These are phyloP conservation scores for Limenitis camilla DNA, from an alignment of 2,888 invertebrate genomes.

Conservation along the genomic window DNA sequence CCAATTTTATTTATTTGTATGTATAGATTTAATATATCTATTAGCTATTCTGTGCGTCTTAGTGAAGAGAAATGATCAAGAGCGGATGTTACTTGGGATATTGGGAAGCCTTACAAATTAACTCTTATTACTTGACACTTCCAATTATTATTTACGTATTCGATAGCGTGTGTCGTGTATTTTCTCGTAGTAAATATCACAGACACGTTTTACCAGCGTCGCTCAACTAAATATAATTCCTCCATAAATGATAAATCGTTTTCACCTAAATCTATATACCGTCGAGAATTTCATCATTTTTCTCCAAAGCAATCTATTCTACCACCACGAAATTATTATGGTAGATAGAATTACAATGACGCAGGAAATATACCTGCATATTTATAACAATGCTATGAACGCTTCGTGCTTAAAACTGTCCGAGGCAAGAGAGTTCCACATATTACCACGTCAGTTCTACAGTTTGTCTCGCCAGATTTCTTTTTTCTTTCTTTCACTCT, in stretches of 20 bases:
- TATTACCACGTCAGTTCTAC: no score
- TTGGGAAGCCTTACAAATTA: conserved; percentile 3
- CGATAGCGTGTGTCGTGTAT: background rate
- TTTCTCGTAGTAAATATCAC: conserved; percentile 32
- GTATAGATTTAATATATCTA: no score
- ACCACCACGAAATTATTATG: no score
- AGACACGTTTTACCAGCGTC: conserved; percentile 29
- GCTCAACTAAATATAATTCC: conserved; percentile 30
- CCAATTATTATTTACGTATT: background rate
- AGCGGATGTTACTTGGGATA: conserved; percentile 5
- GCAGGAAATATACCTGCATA: no score
- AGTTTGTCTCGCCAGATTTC: no score
- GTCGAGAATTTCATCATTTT: conserved; percentile 14
- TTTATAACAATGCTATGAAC: no score
- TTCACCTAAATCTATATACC: conserved; percentile 26
- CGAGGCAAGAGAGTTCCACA: no score
- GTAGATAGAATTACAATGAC: no score
- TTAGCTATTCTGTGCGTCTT: no score
- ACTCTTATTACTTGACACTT: background rate
- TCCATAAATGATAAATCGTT: conserved; percentile 45
- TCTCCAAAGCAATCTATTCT: background rate
- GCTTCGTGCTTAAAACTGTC: no score
- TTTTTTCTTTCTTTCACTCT: no score
- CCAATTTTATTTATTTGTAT: no score
- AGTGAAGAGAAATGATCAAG: conserved; percentile 2